These are phyloP conservation scores for Apodemia mormo DNA, from an alignment of 2,888 invertebrate species.

Conservation along the genomic window DNA sequence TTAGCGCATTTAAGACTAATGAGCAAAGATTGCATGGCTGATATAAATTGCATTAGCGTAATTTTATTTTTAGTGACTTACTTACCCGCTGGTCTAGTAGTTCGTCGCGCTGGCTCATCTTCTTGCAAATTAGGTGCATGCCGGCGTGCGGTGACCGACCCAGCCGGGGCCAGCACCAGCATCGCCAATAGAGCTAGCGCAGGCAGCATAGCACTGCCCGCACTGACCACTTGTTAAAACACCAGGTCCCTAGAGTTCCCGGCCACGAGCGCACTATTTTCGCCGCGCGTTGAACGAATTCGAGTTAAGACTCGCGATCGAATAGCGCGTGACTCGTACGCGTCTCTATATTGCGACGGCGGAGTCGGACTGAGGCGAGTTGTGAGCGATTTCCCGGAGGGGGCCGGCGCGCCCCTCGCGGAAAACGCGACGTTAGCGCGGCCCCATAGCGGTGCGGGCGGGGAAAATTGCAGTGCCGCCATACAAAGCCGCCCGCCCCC, in stretches of 20 bases:
- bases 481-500: slow-evolving; percentile 44
- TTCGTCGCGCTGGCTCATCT: slow-evolving; percentile 85
- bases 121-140: slow-evolving; percentile 84
- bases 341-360: slow-evolving; percentile 74
- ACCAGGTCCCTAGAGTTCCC: slow-evolving; percentile 57
- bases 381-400: slow-evolving; percentile 73
- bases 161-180: slow-evolving; percentile 63
- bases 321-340: slow-evolving; percentile 52
- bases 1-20: not conserved
- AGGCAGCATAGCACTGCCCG: slow-evolving; percentile 63
- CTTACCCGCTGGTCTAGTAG: slow-evolving; percentile 86
- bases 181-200: slow-evolving; percentile 63
- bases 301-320: slow-evolving; percentile 55
- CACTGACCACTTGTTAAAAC: slow-evolving; percentile 48
- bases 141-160: slow-evolving; percentile 70
- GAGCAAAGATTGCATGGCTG: not conserved
- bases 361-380: slow-evolving; percentile 74
- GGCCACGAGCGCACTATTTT: slow-evolving; percentile 77
- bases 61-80: slow-evolving; percentile 57
- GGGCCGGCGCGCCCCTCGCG: slow-evolving; percentile 74
- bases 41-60: slow-evolving; percentile 22
- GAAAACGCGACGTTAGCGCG: slow-evolving; percentile 64
- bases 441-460: slow-evolving; percentile 60
- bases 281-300: slow-evolving; percentile 54
- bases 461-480: slow-evolving; percentile 65